phyloP scores from a whole-genome alignment of 2,888 invertebrate genomes.

The Endomychus coccineus region DNA sequence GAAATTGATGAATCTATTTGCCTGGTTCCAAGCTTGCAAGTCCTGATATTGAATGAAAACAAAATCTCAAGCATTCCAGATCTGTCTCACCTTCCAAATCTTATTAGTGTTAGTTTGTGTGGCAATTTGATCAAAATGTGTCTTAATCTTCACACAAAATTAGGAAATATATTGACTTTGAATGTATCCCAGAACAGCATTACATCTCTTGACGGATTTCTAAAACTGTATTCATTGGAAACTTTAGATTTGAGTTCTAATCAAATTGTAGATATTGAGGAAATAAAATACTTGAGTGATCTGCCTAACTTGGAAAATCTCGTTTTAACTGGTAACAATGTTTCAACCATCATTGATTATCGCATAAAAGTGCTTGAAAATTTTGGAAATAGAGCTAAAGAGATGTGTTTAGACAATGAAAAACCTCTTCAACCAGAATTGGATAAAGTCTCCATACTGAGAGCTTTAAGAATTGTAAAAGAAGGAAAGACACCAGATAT shows the following conservation, averaged over 20 bases:
- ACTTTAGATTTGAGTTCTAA: conserved; percentile 84
- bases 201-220: conserved; percentile 61
- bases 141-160: conserved; percentile 71
- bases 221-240: conserved; percentile 79
- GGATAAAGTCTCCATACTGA: conserved; percentile 84
- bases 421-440: conserved; percentile 80
- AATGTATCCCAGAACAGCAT: conserved; percentile 82
- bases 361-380: conserved; percentile 82
- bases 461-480: conserved; percentile 74
- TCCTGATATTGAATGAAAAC: conserved; percentile 71
- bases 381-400: conserved; percentile 74
- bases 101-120: conserved; percentile 70
- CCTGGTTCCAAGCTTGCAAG: conserved; percentile 63
- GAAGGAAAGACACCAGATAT: conserved; percentile 33
- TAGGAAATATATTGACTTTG: conserved; percentile 82
- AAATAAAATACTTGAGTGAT: conserved; percentile 70
- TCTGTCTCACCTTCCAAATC: conserved; percentile 68
- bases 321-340: conserved; percentile 82
- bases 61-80: conserved; percentile 65
- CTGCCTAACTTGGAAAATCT: conserved; percentile 83
- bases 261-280: conserved; percentile 68
- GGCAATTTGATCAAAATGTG: conserved; percentile 69
- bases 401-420: conserved; percentile 83
- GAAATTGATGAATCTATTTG: conserved; percentile 75
- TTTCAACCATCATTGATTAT: conserved; percentile 81